Conservation (phyloP, 2,113 vertebrate genomes). For the Scatophagus argus region DNA sequence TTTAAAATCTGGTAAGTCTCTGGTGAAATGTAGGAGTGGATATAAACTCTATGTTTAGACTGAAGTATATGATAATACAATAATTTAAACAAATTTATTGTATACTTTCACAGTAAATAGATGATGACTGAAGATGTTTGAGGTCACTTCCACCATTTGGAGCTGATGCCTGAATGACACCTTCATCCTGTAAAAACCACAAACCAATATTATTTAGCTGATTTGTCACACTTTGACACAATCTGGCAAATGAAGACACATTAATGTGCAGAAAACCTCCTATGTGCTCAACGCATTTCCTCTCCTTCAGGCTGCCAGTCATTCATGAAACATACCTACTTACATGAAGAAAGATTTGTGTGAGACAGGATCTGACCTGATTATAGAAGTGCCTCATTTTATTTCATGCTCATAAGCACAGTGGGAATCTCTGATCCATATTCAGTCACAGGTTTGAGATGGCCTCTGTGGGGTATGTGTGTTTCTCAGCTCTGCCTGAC, state of each 20-base stretch:
- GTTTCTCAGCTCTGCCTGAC: conserved; percentile 51
- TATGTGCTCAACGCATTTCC: conserved; percentile 37
- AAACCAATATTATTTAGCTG: conserved; percentile 42
- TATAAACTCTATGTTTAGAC: neutral
- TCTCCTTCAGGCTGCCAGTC: conserved; percentile 32
- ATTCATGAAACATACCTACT: conserved; percentile 53
- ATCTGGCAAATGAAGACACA: conserved; percentile 36
- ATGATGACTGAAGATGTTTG: neutral
- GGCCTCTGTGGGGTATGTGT: conserved; percentile 24
- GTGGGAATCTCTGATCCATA: conserved; percentile 56
- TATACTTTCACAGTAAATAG: neutral
- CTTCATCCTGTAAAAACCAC: conserved; percentile 36
- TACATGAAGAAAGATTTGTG: conserved; percentile 50
- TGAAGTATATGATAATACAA: neutral
- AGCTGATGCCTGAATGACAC: conserved; percentile 15
- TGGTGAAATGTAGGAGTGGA: neutral
- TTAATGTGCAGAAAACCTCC: conserved; percentile 55
- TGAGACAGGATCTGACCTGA: conserved; percentile 48
- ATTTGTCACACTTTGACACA: conserved; percentile 35
- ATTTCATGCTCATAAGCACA: conserved; percentile 59
- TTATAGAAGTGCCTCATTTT: conserved; percentile 59
- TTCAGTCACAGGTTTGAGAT: conserved; percentile 47
- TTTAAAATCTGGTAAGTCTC: neutral
- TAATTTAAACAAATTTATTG: neutral
- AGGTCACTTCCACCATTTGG: conserved; percentile 13